Evolutionary conservation across 2,888 invertebrate species (phyloP), one percentile per base, ranked within the genome.

Genomic region (Geophilus truncorum): DNA sequence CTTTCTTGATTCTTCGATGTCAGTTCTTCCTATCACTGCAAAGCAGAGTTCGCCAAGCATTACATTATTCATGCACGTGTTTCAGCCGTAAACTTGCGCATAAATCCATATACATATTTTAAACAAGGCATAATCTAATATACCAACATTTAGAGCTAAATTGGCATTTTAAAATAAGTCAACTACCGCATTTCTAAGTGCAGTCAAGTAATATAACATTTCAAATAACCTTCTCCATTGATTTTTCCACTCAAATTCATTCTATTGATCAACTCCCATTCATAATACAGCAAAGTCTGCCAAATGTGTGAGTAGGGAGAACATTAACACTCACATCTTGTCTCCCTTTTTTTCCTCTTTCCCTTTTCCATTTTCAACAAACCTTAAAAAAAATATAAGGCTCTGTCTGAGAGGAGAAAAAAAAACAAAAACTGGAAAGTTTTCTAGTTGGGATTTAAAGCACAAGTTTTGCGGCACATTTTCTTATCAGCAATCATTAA

Each of bases 21-120:
- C 70, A 21, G 70, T 21, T 70, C 70, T 70, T 70, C 70, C 70
- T 70, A 70, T 28, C 70, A 70, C 21, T 70, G 70, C 70, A 15
- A 70, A 70, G 70, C 70, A 70, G 70, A 70, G 21, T 70, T 18
- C 70, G 25, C n/a, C 70, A 70, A 18, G 70, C n/a, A 21, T 70
- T 70, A 28, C 18, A 70, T 70, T 70, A 28, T 70, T 70, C 15
- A 18, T 28, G 15, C n/a, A n/a, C n/a, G n/a, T n/a, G n/a, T n/a
- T n/a, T n/a, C n/a, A n/a, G n/a, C n/a, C n/a, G n/a, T n/a, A n/a
- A n/a, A n/a, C n/a, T n/a, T n/a, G n/a, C n/a, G n/a, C n/a, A n/a
- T n/a, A n/a, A n/a, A n/a, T n/a, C n/a, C n/a, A n/a, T n/a, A n/a
- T n/a, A n/a, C n/a, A n/a, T n/a, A n/a, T n/a, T n/a, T n/a, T n/a